Evolutionary conservation across 1,140 invertebrate species (phyloP).

Genomic region (Pectinophora gossypiella): DNA sequence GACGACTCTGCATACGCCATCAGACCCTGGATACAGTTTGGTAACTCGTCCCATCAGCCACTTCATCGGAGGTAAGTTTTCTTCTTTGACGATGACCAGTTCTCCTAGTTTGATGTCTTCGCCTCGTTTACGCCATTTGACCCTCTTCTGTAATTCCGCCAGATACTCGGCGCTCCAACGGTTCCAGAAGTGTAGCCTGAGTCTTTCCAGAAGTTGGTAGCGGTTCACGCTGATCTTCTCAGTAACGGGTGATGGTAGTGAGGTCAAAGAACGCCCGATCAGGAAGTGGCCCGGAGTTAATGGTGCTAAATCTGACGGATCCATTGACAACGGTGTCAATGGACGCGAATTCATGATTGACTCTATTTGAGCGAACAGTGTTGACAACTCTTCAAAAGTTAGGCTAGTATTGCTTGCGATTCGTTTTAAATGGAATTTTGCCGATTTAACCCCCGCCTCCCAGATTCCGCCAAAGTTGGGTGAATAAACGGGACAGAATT

Average conservation of each 20-base stretch:
- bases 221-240: too few species aligned
- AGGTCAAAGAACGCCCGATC: constrained; percentile 9
- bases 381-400: constrained; percentile 4
- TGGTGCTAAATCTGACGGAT: constrained; percentile 21
- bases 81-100: too few species aligned
- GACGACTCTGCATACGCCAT: too few species aligned
- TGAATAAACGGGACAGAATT: not conserved
- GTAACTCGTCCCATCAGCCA: too few species aligned
- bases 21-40: too few species aligned
- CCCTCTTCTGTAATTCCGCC: too few species aligned
- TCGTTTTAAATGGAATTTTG: constrained; percentile 1
- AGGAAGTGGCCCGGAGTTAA: constrained; percentile 36
- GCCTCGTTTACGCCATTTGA: too few species aligned
- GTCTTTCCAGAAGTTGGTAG: too few species aligned
- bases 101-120: too few species aligned
- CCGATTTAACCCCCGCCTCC: constrained; percentile 2
- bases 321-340: not conserved
- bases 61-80: too few species aligned
- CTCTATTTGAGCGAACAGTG: constrained; percentile 5
- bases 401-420: not conserved
- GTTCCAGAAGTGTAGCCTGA: too few species aligned
- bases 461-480: constrained; percentile 1
- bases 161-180: too few species aligned
- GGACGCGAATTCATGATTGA: constrained; percentile 2
- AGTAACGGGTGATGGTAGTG: not conserved